These are phyloP conservation scores for Rhamphomyia laevipes DNA, from an alignment of 2,888 invertebrate species.

Conservation along the genomic window DNA sequence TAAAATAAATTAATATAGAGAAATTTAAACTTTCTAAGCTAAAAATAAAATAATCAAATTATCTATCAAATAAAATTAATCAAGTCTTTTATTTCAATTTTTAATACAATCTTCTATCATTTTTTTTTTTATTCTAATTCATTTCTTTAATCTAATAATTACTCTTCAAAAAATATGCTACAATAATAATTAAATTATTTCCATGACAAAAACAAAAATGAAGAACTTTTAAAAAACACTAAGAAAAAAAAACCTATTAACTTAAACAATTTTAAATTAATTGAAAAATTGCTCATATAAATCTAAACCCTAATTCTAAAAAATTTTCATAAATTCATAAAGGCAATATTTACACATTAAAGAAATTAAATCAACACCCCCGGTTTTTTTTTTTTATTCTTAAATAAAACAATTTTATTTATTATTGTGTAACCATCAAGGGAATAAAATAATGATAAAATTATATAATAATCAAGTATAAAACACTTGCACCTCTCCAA, in stretches of 20 bases:
- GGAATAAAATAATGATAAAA: background rate
- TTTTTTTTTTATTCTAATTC: too few species aligned
- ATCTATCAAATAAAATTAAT: too few species aligned
- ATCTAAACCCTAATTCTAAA: background rate
- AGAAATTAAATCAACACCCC: slow-evolving; percentile 10
- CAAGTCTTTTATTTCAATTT: too few species aligned
- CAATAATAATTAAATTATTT: background rate
- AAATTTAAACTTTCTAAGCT: too few species aligned
- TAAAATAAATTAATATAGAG: too few species aligned
- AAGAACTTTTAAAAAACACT: background rate
- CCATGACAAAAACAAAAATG: background rate
- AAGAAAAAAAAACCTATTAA: background rate
- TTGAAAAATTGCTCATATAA: slow-evolving; percentile 8
- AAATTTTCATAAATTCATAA: too few species aligned
- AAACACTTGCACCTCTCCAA: background rate
- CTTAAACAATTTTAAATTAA: slow-evolving; percentile 6
- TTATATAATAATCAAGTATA: too few species aligned
- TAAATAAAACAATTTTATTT: background rate
- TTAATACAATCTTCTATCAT: too few species aligned
- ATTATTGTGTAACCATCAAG: background rate
- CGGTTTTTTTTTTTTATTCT: background rate
- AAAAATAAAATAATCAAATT: too few species aligned
- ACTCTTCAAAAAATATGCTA: too few species aligned
- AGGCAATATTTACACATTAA: slow-evolving; percentile 2
- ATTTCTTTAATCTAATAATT: too few species aligned